Conservation (phyloP, 2,888 invertebrate genomes). For the Diarsia mendica region DNA sequence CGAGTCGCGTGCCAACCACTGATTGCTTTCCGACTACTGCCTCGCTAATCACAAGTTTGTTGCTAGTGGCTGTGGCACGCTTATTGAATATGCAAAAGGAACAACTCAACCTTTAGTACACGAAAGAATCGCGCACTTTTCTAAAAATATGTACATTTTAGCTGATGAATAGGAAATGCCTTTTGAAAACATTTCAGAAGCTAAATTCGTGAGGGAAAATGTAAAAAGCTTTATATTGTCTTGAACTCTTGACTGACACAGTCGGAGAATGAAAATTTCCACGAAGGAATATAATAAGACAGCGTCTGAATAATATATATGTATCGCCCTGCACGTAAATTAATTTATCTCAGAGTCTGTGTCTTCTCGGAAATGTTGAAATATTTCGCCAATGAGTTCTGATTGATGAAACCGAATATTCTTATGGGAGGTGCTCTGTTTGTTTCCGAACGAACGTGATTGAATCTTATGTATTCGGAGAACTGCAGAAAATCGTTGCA, state of each 20-base stretch:
- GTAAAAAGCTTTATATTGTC: constrained; percentile 18
- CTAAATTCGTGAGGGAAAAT: constrained; percentile 1
- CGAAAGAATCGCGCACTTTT: constrained; percentile 25
- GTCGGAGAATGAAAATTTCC: constrained; percentile 1
- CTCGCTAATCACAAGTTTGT: constrained; percentile 56
- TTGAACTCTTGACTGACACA: constrained; percentile 5
- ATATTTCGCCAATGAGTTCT: constrained; percentile 26
- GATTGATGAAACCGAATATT: not conserved
- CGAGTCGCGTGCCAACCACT: constrained; percentile 54
- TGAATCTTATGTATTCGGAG: not conserved
- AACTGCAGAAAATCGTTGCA: not conserved
- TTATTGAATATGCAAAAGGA: constrained; percentile 57
- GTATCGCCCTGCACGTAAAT: constrained; percentile 16
- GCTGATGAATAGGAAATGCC: not conserved
- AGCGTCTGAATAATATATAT: constrained; percentile 34
- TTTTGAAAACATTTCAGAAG: not conserved
- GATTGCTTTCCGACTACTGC: constrained; percentile 52
- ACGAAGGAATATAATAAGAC: constrained; percentile 33
- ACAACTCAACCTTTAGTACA: constrained; percentile 42
- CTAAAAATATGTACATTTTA: not conserved
- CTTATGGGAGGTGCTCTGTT: not conserved
- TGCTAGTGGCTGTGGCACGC: constrained; percentile 18
- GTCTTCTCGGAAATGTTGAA: not conserved
- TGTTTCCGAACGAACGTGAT: not conserved
- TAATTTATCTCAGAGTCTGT: not conserved